These are phyloP conservation scores for Salminus brasiliensis DNA, from an alignment of 2,113 vertebrate genomes.

Conservation along the genomic window DNA sequence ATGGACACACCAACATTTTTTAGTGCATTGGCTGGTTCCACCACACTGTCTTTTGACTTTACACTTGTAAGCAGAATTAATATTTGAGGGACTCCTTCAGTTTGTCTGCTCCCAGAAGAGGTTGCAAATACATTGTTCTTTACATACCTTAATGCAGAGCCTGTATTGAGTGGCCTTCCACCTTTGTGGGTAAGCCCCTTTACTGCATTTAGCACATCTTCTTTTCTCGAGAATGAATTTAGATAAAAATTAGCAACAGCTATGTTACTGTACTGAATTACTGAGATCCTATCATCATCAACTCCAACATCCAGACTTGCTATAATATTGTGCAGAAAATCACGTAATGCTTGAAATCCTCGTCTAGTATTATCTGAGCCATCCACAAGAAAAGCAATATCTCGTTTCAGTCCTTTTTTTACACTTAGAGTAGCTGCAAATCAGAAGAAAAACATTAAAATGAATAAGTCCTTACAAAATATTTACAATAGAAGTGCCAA, in stretches of 20 bases:
- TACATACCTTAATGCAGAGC: conserved; percentile 58
- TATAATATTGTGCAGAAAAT: conserved; percentile 60
- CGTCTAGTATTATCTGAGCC: conserved; percentile 65
- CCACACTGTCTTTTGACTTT: conserved; percentile 56
- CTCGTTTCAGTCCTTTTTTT: conserved; percentile 53
- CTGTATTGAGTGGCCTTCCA: conserved; percentile 60
- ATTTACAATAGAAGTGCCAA: too few relatives aligned
- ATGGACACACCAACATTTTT: conserved; percentile 54
- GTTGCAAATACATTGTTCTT: conserved; percentile 56
- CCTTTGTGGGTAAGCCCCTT: conserved; percentile 58
- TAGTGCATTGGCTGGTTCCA: conserved; percentile 39
- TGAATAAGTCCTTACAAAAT: too few relatives aligned
- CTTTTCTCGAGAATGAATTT: conserved; percentile 60
- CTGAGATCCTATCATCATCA: conserved; percentile 57
- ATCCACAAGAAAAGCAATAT: conserved; percentile 73
- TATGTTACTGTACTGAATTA: conserved; percentile 65
- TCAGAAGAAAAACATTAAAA: conserved; percentile 6
- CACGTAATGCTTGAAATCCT: conserved; percentile 60
- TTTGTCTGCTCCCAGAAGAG: conserved; percentile 58
- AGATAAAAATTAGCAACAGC: conserved; percentile 62
- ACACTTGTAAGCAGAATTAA: conserved; percentile 57
- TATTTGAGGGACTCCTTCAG: conserved; percentile 61
- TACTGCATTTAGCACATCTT: conserved; percentile 56
- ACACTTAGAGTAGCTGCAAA: conserved; percentile 36
- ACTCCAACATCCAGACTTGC: conserved; percentile 56